These are phyloP conservation scores for Drosophila ustulata DNA, from an alignment of 2,888 invertebrate species.

Conservation along the genomic window DNA sequence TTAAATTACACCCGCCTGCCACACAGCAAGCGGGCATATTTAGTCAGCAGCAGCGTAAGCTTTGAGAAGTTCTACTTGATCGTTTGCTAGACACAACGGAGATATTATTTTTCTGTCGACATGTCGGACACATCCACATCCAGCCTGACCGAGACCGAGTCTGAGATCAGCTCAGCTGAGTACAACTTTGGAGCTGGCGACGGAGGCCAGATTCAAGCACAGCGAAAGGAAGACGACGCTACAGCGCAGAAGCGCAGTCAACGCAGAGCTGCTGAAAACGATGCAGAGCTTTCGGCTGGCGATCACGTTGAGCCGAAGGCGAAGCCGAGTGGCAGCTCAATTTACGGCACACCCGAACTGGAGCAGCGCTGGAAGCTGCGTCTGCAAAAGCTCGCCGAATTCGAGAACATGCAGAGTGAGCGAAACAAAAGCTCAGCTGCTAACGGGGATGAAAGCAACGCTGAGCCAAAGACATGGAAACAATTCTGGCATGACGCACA, in stretches of 20 bases:
- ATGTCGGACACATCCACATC: neutral
- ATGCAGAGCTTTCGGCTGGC: neutral
- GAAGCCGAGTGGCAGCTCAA: slow-evolving; percentile 21
- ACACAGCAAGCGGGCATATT: neutral
- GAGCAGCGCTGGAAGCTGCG: slow-evolving; percentile 57
- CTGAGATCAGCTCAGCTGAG: neutral
- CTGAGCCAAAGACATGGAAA: slow-evolving; percentile 11
- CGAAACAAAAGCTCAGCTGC: neutral
- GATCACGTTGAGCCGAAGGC: neutral
- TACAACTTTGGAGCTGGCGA: slow-evolving; percentile 8
- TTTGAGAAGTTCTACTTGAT: neutral
- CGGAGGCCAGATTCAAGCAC: neutral
- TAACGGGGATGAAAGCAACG: slow-evolving; percentile 1
- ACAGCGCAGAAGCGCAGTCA: neutral
- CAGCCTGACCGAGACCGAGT: neutral
- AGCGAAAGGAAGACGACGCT: neutral
- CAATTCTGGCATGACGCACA: slow-evolving; percentile 12
- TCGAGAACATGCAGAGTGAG: slow-evolving; percentile 46
- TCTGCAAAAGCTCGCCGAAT: slow-evolving; percentile 51
- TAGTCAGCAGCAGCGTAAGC: neutral
- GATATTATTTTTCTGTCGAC: neutral
- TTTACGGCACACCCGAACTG: slow-evolving; percentile 26
- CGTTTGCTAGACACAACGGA: neutral
- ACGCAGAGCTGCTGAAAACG: neutral
- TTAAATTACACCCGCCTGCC: too few relatives aligned